Percentiles rank a stretch among this genome's conserved stretches.
Evolutionary conservation across 1,140 invertebrate genomes (phyloP).

Genomic region (Tetramorium simillimum): DNA sequence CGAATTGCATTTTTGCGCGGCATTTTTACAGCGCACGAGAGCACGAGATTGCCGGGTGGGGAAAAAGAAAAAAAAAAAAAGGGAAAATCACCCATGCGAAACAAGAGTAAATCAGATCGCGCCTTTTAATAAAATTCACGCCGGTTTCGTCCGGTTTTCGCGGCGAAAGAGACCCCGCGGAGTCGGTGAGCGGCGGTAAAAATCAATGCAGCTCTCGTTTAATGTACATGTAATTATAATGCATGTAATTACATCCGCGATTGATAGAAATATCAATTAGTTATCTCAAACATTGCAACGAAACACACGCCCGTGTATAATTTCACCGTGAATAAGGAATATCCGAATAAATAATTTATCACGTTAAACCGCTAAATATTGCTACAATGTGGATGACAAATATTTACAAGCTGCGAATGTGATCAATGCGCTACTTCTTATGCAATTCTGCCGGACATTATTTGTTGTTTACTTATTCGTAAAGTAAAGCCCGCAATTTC

Average conservation of each 20-base stretch:
- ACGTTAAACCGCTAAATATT: slow-evolving; percentile 20
- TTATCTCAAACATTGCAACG: neutral
- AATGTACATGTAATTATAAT: neutral
- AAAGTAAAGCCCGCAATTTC: slow-evolving; percentile 18
- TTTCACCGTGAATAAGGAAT: neutral
- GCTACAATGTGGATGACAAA: neutral
- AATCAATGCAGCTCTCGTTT: neutral
- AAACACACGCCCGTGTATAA: neutral
- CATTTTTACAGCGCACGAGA: slow-evolving; percentile 21
- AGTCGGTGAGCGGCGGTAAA: neutral
- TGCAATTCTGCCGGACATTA: neutral
- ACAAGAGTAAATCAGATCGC: neutral
- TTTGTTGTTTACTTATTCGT: slow-evolving; percentile 12
- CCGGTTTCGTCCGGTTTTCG: neutral
- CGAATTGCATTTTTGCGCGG: slow-evolving; percentile 19
- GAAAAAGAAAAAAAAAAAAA: no score
- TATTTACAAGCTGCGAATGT: slow-evolving; percentile 4
- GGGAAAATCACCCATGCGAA: neutral
- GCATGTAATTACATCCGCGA: neutral
- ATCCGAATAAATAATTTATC: slow-evolving; percentile 8
- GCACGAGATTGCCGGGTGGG: neutral
- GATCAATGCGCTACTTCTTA: slow-evolving; percentile 17
- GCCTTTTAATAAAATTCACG: neutral
- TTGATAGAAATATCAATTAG: neutral
- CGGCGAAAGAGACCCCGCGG: neutral